phyloP scores from a whole-genome alignment of 2,113 vertebrate genomes.

The Octodon degus region DNA sequence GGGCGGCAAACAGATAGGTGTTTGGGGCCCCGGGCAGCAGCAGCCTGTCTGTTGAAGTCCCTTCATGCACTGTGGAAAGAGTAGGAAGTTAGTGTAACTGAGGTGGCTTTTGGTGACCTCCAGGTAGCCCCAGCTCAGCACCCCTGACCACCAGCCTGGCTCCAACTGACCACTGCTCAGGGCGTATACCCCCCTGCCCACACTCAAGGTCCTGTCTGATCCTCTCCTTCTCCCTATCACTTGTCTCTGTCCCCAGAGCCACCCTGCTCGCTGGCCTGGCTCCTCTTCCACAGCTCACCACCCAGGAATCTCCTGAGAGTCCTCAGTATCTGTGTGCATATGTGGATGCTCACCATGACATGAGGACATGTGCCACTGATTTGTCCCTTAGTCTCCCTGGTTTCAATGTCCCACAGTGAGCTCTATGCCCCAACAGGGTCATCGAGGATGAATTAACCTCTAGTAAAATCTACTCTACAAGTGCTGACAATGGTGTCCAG shows the following conservation, averaged over 20 bases:
- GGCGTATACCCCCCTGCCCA: neutral
- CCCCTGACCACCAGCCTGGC: neutral
- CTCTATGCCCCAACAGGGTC: neutral
- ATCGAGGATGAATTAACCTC: neutral
- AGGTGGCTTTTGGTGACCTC: neutral
- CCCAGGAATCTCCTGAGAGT: neutral
- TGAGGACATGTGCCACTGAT: neutral
- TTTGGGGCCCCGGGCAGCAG: constrained; percentile 68
- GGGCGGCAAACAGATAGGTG: constrained; percentile 72
- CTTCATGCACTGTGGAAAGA: constrained; percentile 83
- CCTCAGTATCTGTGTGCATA: neutral
- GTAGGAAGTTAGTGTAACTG: neutral
- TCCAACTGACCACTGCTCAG: neutral
- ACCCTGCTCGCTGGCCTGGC: neutral
- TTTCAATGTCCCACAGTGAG: neutral
- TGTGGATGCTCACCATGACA: accelerated
- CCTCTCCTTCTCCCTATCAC: neutral
- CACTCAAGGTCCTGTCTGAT: neutral
- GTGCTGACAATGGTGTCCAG: neutral
- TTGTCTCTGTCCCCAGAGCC: neutral
- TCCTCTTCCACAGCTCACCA: neutral
- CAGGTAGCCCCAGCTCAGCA: neutral
- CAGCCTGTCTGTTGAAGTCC: constrained; percentile 72
- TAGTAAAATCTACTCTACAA: neutral
- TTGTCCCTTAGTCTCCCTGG: neutral